Evolutionary conservation across 1,140 invertebrate genomes (phyloP), one percentile per base, ranked within the genome.

Genomic region (Drosophila burlai): DNA sequence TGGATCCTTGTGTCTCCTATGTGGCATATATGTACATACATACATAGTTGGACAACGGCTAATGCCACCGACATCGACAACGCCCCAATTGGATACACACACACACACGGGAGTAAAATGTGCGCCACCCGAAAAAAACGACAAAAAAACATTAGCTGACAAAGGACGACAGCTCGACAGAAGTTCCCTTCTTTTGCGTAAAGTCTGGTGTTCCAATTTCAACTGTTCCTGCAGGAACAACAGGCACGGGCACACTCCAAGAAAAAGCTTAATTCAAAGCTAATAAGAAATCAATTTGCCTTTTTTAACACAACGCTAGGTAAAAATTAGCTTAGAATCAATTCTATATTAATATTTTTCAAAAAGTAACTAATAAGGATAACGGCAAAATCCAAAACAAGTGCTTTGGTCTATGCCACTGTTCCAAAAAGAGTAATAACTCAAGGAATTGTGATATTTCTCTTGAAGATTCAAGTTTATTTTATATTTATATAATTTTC

Each of bases 61-160:
- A 73, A 59, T 50, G 43, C 69, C 69, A 71, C 38, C 54, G 67
- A 61, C 71, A 73, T 73, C 71, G 71, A 74, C 71, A 73, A 74
- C 71, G 71, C 71, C 71, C 71, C 71, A 74, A 52, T 74, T 73
- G 71, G 69, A 73, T 73, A 73, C 69, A 73, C 21, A 47, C 50
- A n/a, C n/a, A 38, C 24, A 71, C 10, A 31, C 15, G 31, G 40
- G 47, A 54, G 46, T 42, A 54, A 31, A 54, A 45, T 45, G 38
- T 54, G 24, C 13, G 31, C 9, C 63, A 46, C 47, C 45, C 69
- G 46, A 73, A 68, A 67, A n/a, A 71, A 50, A n/a, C 13, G 38
- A 24, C 18, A 34, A 47, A 68, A 49, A 67, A 49, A 15, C 34
- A 31, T 34, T 49, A 31, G 34, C 65, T 67, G 60, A 65, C 65